Percentiles rank a stretch among this genome's conserved stretches.
Conservation (phyloP, 2,888 invertebrate genomes). For the Epistrophe eligans region DNA sequence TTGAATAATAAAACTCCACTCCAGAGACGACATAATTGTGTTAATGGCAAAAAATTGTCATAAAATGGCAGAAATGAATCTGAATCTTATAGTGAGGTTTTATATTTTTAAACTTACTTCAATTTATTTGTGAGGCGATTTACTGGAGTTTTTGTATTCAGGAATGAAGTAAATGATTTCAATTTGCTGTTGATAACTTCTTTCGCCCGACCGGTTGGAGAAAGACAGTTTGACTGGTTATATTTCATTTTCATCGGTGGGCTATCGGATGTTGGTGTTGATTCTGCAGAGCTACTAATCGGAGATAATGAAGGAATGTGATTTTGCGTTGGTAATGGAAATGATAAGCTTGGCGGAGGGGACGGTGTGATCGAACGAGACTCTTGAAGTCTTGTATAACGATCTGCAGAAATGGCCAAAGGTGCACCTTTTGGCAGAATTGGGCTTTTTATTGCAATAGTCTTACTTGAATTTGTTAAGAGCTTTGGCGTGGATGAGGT, state of each 20-base stretch:
- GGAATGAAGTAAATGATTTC: slow-evolving; percentile 82
- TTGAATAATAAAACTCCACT: no score
- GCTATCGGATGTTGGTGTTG: slow-evolving; percentile 85
- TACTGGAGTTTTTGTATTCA: slow-evolving; percentile 81
- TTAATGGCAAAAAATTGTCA: no score
- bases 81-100: not conserved
- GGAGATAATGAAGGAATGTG: slow-evolving; percentile 85
- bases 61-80: no score
- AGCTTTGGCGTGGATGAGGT: slow-evolving; percentile 80
- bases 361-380: slow-evolving; percentile 91
- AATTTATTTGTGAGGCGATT: slow-evolving; percentile 80
- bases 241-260: slow-evolving; percentile 83
- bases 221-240: slow-evolving; percentile 79
- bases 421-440: slow-evolving; percentile 73
- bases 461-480: slow-evolving; percentile 55
- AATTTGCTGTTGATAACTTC: slow-evolving; percentile 83
- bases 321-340: slow-evolving; percentile 80
- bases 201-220: slow-evolving; percentile 83
- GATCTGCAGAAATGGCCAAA: slow-evolving; percentile 82
- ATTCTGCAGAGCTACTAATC: slow-evolving; percentile 85
- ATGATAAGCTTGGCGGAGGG: slow-evolving; percentile 86
- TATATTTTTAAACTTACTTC: slow-evolving; percentile 77
- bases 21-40: no score
- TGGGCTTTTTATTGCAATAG: slow-evolving; percentile 67
- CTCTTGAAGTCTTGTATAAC: slow-evolving; percentile 90